Base-by-base conservation (phyloP, 2,888 invertebrate genomes). In the Odontothrips loti region DNA sequence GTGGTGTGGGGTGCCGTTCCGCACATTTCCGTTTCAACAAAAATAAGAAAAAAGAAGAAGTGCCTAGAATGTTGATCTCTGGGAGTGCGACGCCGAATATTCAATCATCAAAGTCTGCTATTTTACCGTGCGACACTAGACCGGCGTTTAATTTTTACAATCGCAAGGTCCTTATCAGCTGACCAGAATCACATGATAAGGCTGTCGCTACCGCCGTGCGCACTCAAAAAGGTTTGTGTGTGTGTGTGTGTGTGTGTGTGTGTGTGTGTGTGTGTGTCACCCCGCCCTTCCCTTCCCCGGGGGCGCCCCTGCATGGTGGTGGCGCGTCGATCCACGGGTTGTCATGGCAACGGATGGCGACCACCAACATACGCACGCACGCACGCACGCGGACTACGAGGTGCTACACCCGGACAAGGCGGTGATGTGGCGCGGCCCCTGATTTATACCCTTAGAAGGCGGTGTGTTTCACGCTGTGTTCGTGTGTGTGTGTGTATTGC, bases 341-440 rank as follows among this genome's bases (percentile, higher is more conserved):
- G 68, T 27, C 68, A 75, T 75, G 68, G 68, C 27, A 27, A 75
- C 68, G 23, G 27, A 27, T 27, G 27, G 23, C 68, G 68, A n/a
- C 68, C 27, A 58, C 58, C 8, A 17, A 58, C 58, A 58, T 27
- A 75, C 68, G 68, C 68, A 75, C 68, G 27, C 23, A 27, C 11
- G 27, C 23, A 75, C 27, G 68, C 68, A 10, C 68, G 68, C 68
- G 27, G 12, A 75, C 12, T 0, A 27, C 23, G 68, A 75, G 68
- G 68, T 75, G 68, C 68, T 75, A 75, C 27, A 8, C 68, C 27
- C 68, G 68, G 68, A 75, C 68, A 75, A 27, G 68, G 68, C 68
- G 68, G 68, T 75, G 68, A 75, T 75, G 68, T 75, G 68, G 68
- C 68, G 58, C 58, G 58, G 58, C 58, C 58, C 34, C 34, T 75